These are phyloP conservation scores for Butorides virescens DNA, from an alignment of 2,113 vertebrate genomes.

Conservation along the genomic window DNA sequence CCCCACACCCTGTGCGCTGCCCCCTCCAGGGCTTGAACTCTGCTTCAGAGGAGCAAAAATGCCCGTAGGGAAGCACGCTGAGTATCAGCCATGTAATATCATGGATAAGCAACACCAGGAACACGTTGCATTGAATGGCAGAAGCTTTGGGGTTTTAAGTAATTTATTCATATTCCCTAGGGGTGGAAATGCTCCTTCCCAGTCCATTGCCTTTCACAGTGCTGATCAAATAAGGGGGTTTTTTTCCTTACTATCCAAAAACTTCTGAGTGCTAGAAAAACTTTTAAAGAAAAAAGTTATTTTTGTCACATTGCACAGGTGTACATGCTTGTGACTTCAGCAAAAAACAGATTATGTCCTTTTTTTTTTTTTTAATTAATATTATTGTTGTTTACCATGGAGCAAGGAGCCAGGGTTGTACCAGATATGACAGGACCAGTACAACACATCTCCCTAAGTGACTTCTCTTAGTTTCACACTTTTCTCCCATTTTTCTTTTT, in stretches of 20 bases:
- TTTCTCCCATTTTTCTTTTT: fast-evolving
- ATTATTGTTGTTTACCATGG: background rate
- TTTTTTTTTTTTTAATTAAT: background rate
- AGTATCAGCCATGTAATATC: no score
- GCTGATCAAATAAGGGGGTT: background rate
- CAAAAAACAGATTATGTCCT: no score
- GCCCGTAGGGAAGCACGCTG: background rate
- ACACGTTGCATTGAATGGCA: background rate
- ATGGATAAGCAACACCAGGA: background rate
- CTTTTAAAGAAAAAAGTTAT: fast-evolving
- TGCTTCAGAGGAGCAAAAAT: background rate
- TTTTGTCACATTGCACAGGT: background rate
- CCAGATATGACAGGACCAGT: background rate
- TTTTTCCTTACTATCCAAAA: background rate
- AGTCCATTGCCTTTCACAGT: background rate
- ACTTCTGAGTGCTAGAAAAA: background rate
- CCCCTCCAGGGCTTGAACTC: background rate
- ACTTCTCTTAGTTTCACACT: background rate
- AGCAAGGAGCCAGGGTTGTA: background rate
- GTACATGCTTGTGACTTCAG: background rate
- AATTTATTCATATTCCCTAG: background rate
- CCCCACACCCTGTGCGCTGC: background rate
- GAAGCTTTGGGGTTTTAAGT: background rate
- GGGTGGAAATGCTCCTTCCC: fast-evolving
- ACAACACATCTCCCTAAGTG: no score